phyloP scores from a whole-genome alignment of 2,888 invertebrate species.

The Argyresthia albistria region DNA sequence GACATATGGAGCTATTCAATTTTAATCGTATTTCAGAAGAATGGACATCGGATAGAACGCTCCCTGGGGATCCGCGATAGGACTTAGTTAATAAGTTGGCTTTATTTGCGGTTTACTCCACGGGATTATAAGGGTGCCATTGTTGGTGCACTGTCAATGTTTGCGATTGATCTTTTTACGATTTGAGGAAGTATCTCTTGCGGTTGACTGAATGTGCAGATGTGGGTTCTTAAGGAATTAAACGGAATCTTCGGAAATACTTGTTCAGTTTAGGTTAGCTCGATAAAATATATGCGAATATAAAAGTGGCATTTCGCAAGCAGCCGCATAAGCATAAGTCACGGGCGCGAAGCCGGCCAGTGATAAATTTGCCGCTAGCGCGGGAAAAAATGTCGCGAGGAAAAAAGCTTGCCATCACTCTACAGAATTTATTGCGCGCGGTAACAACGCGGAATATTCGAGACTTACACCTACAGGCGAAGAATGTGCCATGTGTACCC shows the following conservation, averaged over 20 bases:
- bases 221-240: neutral
- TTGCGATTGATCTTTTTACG: slow-evolving; percentile 63
- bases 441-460: slow-evolving; percentile 57
- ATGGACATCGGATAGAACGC: slow-evolving; percentile 64
- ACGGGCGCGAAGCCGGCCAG: slow-evolving; percentile 26
- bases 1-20: slow-evolving; percentile 71
- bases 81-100: slow-evolving; percentile 58
- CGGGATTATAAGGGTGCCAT: slow-evolving; percentile 52
- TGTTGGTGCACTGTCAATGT: slow-evolving; percentile 55
- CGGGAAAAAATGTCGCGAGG: slow-evolving; percentile 68
- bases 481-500: slow-evolving; percentile 49
- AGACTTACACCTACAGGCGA: slow-evolving; percentile 34
- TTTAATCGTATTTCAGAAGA: slow-evolving; percentile 72
- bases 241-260: neutral
- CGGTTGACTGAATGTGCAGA: neutral
- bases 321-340: slow-evolving; percentile 35
- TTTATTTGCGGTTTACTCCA: slow-evolving; percentile 60
- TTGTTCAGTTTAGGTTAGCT: too few relatives aligned
- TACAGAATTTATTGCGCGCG: slow-evolving; percentile 57
- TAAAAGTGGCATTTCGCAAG: neutral
- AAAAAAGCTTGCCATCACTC: slow-evolving; percentile 65
- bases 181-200: slow-evolving; percentile 3
- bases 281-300: neutral
- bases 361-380: slow-evolving; percentile 65
- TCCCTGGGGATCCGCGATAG: slow-evolving; percentile 42